Conservation (phyloP, 2,113 vertebrate genomes). For the Sander lucioperca region DNA sequence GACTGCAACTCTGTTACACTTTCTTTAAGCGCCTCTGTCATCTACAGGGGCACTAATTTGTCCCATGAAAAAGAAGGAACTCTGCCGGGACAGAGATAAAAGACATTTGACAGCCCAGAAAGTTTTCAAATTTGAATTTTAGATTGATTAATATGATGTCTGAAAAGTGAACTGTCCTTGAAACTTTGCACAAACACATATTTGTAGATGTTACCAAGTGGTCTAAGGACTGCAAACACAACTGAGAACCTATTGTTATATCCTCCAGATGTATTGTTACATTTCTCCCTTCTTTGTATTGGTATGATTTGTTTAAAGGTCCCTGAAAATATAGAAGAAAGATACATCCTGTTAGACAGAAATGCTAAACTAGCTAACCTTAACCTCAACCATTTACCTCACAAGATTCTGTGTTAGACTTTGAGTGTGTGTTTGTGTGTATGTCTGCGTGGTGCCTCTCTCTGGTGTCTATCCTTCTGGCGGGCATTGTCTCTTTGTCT, state of each 20-base stretch:
- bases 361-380: constrained; percentile 75
- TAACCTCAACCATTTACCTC: constrained; percentile 70
- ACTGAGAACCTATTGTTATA: constrained; percentile 42
- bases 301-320: constrained; percentile 75
- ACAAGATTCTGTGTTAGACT: constrained; percentile 35
- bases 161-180: constrained; percentile 48
- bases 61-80: constrained; percentile 78
- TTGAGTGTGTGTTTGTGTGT: constrained; percentile 14
- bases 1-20: constrained; percentile 88
- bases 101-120: constrained; percentile 76
- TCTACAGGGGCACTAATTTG: constrained; percentile 83
- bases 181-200: constrained; percentile 61
- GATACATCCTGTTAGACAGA: constrained; percentile 67
- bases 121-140: constrained; percentile 74
- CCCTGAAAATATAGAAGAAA: constrained; percentile 77
- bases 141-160: constrained; percentile 69
- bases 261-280: constrained; percentile 53
- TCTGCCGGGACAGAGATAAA: constrained; percentile 80
- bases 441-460: not conserved
- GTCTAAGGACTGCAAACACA: constrained; percentile 34
- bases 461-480: constrained; percentile 69
- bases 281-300: constrained; percentile 57
- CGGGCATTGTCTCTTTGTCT: constrained; percentile 71
- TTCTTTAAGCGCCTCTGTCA: constrained; percentile 80
- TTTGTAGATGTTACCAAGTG: constrained; percentile 37